Evolutionary conservation across 1,140 invertebrate species (phyloP).

Genomic region (Bombus haemorrhoidalis): DNA sequence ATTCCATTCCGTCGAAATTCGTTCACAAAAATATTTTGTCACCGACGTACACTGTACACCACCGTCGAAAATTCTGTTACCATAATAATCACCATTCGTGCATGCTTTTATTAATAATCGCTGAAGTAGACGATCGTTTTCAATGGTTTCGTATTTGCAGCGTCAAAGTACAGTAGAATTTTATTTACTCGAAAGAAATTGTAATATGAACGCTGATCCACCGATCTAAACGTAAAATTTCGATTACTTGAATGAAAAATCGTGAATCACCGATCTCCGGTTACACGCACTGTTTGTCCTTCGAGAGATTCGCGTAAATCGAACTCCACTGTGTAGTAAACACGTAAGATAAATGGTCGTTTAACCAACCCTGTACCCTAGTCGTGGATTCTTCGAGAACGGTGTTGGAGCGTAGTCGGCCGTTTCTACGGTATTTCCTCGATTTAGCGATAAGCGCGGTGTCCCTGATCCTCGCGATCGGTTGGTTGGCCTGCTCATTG

Average conservation of each 20-base stretch:
- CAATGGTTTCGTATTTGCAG: neutral
- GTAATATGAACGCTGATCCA: no score
- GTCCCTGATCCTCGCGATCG: conserved; percentile 9
- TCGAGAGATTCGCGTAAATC: neutral
- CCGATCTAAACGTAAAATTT: no score
- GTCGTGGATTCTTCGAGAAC: conserved; percentile 5
- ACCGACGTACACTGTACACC: neutral
- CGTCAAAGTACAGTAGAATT: neutral
- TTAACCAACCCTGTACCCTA: neutral
- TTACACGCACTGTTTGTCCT: neutral
- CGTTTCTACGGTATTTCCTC: conserved; percentile 42
- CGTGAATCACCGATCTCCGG: neutral
- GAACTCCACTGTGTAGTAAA: neutral
- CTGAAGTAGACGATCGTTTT: no score
- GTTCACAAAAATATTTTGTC: neutral
- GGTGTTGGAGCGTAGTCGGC: conserved; percentile 6
- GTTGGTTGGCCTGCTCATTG: neutral
- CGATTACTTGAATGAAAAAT: neutral
- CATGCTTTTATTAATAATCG: no score
- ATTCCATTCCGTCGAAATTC: neutral
- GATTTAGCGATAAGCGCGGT: conserved; percentile 38
- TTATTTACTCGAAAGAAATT: neutral
- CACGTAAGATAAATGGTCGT: neutral
- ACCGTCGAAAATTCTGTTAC: neutral
- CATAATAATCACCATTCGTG: neutral